Base-by-base conservation (phyloP, 2,113 vertebrate genomes). In the Anas platyrhynchos region DNA sequence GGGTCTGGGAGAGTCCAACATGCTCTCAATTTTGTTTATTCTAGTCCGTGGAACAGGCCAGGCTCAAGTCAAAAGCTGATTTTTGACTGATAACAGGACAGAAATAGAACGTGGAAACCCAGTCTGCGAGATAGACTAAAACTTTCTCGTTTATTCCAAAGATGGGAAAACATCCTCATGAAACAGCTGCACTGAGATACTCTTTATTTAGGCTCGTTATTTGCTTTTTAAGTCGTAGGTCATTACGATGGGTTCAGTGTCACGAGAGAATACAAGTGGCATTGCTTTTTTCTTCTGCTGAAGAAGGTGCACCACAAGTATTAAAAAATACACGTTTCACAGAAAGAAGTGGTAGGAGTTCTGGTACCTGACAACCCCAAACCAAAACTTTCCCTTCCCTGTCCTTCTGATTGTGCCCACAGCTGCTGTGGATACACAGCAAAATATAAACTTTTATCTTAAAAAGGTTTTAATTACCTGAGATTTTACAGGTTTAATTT, bases 391-490 rank as follows among this genome's bases (percentile, higher is more conserved):
- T 3, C 0, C 29, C 31, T 26, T 76, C 43, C 61, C 85, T 32
- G 13, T 50, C 82, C 62, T 58, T 77, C 59, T 54, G 21, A 65
- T 13, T 32, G 23, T 80, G 65, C 48, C 77, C 87, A 83, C 36
- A 91, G 91, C 68, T 79, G 69, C 79, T 5, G 15, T 20, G 52
- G 77, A 82, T 32, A 63, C 25, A 20, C 43, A 93, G 74, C 52
- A 61, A 69, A 79, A 88, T 6, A 93, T 0, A 68, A 91, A 94
- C 62, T 78, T 89, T 31, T 67, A 80, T 58, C 82, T 93, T 48
- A 72, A n/a, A n/a, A 89, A 94, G 74, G 63, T 94, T 83, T 80
- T 78, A 92, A 92, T 67, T 88, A 55, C 68, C 89, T 89, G 82
- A 92, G 31, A 41, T 71, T 89, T 88, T 44, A 89, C 56, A 81